A percentile compares a stretch with the other conserved stretches of the same genome.
phyloP scores from a whole-genome alignment of 2,113 vertebrate genomes.

The Amphilophus citrinellus region DNA sequence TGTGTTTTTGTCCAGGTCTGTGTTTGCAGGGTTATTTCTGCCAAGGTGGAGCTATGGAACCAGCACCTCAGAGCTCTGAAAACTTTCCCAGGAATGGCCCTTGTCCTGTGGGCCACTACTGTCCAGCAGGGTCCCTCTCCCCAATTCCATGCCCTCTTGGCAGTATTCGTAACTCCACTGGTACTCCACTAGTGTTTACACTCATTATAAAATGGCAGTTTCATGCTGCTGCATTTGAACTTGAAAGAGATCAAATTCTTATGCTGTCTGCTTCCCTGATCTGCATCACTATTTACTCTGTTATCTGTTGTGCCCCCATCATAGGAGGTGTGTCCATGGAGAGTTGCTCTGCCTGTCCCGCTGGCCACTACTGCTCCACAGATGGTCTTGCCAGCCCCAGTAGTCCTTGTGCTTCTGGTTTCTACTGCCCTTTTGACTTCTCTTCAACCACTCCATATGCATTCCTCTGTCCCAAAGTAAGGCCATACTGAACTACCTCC shows the following conservation, averaged over 20 bases:
- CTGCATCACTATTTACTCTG: neutral
- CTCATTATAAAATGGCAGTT: neutral
- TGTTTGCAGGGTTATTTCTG: constrained; percentile 90
- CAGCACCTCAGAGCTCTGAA: constrained; percentile 75
- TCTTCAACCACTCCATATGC: constrained; percentile 81
- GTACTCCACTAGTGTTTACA: constrained; percentile 67
- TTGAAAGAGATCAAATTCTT: neutral
- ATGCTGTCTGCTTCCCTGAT: neutral
- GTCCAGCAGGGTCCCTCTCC: constrained; percentile 82
- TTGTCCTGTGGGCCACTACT: constrained; percentile 88
- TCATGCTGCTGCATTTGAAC: constrained; percentile 3
- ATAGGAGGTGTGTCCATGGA: constrained; percentile 85
- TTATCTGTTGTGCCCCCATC: neutral
- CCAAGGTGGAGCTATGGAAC: constrained; percentile 82
- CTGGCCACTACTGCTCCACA: constrained; percentile 86
- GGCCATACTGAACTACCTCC: neutral
- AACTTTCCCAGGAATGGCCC: constrained; percentile 81
- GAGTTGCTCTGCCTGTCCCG: constrained; percentile 86
- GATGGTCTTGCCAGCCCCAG: constrained; percentile 81
- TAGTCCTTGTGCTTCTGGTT: constrained; percentile 83
- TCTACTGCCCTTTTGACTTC: constrained; percentile 85
- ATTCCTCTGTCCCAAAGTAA: constrained; percentile 89
- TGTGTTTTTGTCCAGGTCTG: constrained; percentile 73
- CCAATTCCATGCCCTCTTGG: constrained; percentile 88
- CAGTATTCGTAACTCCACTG: constrained; percentile 84